Percentiles rank a stretch among this genome's conserved stretches.
These are phyloP conservation scores for Drosophila melanica DNA, from an alignment of 1,140 invertebrate genomes.

Conservation along the genomic window DNA sequence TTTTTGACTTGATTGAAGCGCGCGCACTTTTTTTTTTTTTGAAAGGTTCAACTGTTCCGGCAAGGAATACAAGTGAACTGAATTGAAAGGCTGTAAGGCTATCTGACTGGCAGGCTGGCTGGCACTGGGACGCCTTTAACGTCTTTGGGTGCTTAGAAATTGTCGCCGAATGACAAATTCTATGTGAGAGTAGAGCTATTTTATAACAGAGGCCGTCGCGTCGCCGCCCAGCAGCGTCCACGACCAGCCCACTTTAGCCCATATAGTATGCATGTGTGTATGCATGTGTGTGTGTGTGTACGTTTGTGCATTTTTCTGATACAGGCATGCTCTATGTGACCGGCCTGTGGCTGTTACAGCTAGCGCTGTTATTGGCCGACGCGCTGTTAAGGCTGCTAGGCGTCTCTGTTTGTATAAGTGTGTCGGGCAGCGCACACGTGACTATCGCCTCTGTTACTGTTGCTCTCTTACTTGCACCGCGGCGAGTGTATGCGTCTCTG, in stretches of 20 bases:
- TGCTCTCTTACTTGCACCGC: conserved; percentile 27
- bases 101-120: conserved; percentile 28
- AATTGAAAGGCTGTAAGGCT: not conserved
- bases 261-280: not conserved
- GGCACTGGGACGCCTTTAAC: conserved; percentile 53
- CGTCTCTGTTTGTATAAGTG: conserved; percentile 14
- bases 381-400: conserved; percentile 41
- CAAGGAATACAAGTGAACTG: conserved; percentile 36
- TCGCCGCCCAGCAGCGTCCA: conserved; percentile 14
- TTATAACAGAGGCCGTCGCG: conserved; percentile 47
- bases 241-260: conserved; percentile 41
- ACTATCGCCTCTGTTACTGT: conserved; percentile 37
- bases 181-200: conserved; percentile 52
- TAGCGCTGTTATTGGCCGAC: too few relatives aligned
- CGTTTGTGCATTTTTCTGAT: not conserved
- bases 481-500: conserved; percentile 7
- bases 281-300: not conserved
- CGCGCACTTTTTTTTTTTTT: conserved; percentile 17
- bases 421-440: conserved; percentile 38
- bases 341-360: conserved; percentile 18
- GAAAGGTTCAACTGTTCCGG: conserved; percentile 21
- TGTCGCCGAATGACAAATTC: conserved; percentile 66
- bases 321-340: not conserved
- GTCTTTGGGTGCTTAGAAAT: conserved; percentile 71
- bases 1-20: conserved; percentile 9